phyloP scores from a whole-genome alignment of 2,888 invertebrate species.

The Holacanthella duospinosa region DNA sequence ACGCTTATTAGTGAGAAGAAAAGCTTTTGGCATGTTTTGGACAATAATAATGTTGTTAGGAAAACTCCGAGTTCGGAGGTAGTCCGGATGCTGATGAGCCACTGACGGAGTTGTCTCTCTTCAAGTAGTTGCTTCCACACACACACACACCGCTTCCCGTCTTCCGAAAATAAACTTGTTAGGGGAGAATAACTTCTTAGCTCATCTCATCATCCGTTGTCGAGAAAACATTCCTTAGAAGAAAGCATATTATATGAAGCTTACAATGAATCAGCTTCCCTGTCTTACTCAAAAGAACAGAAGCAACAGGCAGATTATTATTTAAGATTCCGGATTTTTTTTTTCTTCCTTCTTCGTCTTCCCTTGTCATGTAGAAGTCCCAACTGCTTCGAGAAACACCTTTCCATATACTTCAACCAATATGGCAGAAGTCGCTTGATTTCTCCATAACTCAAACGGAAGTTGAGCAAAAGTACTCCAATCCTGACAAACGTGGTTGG shows the following conservation, averaged over 20 bases:
- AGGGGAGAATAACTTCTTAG: constrained; percentile 1
- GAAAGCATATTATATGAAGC: neutral
- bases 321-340: neutral
- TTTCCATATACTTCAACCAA: neutral
- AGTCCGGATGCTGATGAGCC: neutral
- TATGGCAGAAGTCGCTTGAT: neutral
- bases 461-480: neutral
- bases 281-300: neutral
- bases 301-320: constrained; percentile 5
- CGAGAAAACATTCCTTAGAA: neutral
- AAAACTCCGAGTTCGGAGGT: no score
- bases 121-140: constrained; percentile 1
- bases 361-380: neutral
- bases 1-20: constrained; percentile 53
- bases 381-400: neutral
- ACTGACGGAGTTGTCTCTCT: constrained; percentile 1
- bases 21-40: constrained; percentile 51
- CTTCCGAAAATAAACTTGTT: constrained; percentile 4
- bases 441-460: constrained; percentile 1
- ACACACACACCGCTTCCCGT: neutral
- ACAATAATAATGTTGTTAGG: no score
- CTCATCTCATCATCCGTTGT: neutral
- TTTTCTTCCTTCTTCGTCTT: neutral
- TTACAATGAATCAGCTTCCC: neutral
- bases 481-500: no score